Base-by-base conservation (phyloP, 2,888 invertebrate genomes). In the Hermodice carunculata region DNA sequence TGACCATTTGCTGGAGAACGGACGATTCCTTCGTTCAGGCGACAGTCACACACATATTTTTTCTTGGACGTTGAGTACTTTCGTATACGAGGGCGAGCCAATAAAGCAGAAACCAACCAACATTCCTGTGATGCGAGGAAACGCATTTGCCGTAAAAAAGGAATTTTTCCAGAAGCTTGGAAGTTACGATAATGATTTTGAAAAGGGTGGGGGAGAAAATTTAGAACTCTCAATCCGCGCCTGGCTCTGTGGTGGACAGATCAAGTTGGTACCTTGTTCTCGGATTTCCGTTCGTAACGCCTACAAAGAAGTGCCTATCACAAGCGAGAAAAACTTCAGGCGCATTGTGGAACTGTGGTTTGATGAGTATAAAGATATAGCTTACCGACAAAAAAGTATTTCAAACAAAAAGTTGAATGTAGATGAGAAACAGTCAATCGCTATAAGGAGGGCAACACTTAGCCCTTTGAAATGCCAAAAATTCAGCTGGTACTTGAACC, bases 211-310 rank as follows among this genome's bases (percentile, higher is more conserved):
- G 14, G 72, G 72, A 17, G 67, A 72, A 37, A 58, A 70, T 31
- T 53, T 75, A 28, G 75, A 75, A 51, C 61, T 75, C 19, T 72
- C 71, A 1, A 34, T 75, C n/a, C 53, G 73, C 17, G 48, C 70
- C n/a, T 75, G 75, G 75, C 44, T 75, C 58, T 75, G 75, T 42
- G 71, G 72, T 14, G 70, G 70, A 6, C 3, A 22, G 22, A 64
- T 75, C 57, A 48, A 67, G 32, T 48, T 74, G 14, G 59, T 61
- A 29, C 64, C 64, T 14, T 75, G 75, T 48, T 75, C 75, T 4
- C 29, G 75, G 17, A 67, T 75, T 2, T 73, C 73, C 1, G 67
- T 69, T 19, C 67, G 64, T 37, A 61, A 64, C 34, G 68, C 71
- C 6, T 56, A 70, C n/a, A 58, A 63, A n/a, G 69, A 73, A 2